Evolutionary conservation across 37 sponge, comb jelly and placozoan species (phyloP).

Genomic region (Hexactinellida sp.): DNA sequence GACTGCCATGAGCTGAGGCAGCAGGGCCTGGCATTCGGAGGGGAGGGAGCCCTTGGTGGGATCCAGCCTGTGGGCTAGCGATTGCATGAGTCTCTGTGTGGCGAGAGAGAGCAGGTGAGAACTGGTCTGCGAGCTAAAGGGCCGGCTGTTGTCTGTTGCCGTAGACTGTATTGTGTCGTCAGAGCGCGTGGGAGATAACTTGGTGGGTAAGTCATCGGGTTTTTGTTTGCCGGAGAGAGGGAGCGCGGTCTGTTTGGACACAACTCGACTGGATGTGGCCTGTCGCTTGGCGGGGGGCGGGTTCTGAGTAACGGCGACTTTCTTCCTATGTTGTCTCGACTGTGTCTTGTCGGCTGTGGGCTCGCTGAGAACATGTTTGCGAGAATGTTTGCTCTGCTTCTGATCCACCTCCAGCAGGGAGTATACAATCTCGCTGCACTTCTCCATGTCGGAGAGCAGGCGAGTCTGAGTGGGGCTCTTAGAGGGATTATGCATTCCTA

Average conservation of each 20-base stretch:
- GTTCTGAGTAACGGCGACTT: background rate
- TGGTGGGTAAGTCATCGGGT: background rate
- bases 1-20: background rate
- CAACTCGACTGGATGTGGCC: background rate
- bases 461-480: background rate
- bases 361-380: background rate
- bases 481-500: background rate
- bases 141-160: background rate
- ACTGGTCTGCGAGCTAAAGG: background rate
- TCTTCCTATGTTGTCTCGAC: background rate
- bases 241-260: background rate
- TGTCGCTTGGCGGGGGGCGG: background rate
- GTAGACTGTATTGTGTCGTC: background rate
- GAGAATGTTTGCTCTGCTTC: background rate
- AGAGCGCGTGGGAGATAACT: background rate
- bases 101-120: conserved; percentile 7
- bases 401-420: background rate
- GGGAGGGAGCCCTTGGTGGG: background rate
- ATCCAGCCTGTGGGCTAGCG: background rate
- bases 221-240: background rate
- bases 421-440: conserved; percentile 15
- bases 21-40: background rate
- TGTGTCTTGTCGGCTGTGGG: background rate
- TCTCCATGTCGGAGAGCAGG: background rate
- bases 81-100: background rate